phyloP scores from a whole-genome alignment of 2,888 invertebrate genomes.

The Ceramica pisi region DNA sequence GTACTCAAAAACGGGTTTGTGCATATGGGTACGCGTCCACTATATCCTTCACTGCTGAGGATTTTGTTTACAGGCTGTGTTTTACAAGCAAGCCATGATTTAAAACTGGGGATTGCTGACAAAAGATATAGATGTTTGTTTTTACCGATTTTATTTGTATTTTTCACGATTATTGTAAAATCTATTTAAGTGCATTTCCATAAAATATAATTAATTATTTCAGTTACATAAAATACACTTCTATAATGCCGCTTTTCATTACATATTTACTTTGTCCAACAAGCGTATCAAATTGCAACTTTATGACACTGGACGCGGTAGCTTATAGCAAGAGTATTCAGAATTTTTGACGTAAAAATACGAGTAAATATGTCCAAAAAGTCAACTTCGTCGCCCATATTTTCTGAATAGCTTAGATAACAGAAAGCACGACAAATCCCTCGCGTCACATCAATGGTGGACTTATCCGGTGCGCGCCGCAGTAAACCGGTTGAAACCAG shows the following conservation, averaged over 20 bases:
- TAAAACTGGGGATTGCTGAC: too few species aligned
- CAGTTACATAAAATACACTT: too few species aligned
- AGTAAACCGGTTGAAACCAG: slow-evolving; percentile 43
- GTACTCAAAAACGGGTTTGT: too few species aligned
- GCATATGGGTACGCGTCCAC: too few species aligned
- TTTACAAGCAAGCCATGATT: too few species aligned
- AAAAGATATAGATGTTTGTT: too few species aligned
- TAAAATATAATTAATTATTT: too few species aligned
- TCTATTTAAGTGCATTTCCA: too few species aligned
- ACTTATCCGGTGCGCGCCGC: slow-evolving; percentile 48
- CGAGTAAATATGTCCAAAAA: slow-evolving; percentile 3
- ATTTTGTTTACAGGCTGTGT: too few species aligned
- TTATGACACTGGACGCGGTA: neutral
- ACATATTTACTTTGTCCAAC: neutral
- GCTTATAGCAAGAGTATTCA: neutral
- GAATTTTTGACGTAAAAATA: slow-evolving; percentile 18
- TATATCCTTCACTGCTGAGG: too few species aligned
- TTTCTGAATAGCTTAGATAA: slow-evolving; percentile 50
- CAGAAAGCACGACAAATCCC: slow-evolving; percentile 56
- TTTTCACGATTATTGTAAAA: too few species aligned
- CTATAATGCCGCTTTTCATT: neutral
- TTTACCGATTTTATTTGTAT: too few species aligned
- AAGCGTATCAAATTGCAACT: neutral
- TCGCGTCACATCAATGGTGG: slow-evolving; percentile 42
- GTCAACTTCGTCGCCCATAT: slow-evolving; percentile 33